A percentile compares a stretch with the other conserved stretches of the same genome.
Evolutionary conservation across 2,888 invertebrate species (phyloP).

Genomic region (Brachypalpus laphriformis): DNA sequence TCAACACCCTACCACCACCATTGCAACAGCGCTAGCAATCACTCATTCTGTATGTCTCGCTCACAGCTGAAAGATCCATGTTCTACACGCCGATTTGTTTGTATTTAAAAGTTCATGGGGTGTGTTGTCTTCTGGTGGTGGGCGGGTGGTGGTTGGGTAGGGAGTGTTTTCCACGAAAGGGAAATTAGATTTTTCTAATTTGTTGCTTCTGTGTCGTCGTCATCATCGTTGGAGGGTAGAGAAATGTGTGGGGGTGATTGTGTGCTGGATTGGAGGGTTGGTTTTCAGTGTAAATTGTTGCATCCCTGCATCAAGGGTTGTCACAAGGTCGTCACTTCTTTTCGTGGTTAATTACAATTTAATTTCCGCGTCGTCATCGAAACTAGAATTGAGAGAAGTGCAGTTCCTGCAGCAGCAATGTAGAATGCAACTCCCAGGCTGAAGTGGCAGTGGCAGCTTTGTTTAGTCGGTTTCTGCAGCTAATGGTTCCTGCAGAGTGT

Average conservation of each 20-base stretch:
- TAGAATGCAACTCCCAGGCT: not conserved
- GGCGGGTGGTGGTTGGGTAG: constrained; percentile 14
- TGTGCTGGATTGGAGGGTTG: too few relatives aligned
- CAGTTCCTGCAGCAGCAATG: not conserved
- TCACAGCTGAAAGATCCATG: constrained; percentile 35
- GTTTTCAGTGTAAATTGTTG: constrained; percentile 58
- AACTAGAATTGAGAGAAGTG: not conserved
- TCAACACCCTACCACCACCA: constrained; percentile 31
- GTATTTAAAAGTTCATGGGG: constrained; percentile 59
- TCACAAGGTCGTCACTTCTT: constrained; percentile 45
- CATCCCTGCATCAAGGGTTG: constrained; percentile 51
- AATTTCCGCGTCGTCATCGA: constrained; percentile 29
- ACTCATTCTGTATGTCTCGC: constrained; percentile 23
- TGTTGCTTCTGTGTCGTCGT: constrained; percentile 60
- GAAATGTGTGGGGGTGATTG: constrained; percentile 4
- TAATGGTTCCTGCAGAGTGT: not conserved
- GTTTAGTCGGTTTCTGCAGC: constrained; percentile 7
- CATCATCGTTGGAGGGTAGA: constrained; percentile 14
- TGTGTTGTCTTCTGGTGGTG: constrained; percentile 24
- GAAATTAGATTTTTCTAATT: constrained; percentile 69
- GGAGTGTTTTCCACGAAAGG: constrained; percentile 47
- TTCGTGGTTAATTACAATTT: constrained; percentile 42
- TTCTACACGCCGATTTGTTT: constrained; percentile 57
- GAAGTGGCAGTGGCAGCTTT: not conserved
- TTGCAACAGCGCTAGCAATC: not conserved